phyloP scores from a whole-genome alignment of 2,113 vertebrate species.

The Deroptyus accipitrinus region DNA sequence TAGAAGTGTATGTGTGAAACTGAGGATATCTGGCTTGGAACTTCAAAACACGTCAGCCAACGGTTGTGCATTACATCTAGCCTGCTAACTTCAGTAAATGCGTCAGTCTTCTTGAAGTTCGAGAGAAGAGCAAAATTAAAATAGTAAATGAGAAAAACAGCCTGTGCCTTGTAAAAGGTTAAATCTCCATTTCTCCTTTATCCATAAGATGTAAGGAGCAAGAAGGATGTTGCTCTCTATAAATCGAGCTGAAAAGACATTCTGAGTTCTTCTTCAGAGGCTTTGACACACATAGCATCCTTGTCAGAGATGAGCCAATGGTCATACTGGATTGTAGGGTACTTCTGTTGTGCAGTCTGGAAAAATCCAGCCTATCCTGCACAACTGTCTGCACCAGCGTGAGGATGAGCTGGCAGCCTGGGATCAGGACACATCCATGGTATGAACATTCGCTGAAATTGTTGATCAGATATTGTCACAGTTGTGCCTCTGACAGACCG shows the following conservation, averaged over 20 bases:
- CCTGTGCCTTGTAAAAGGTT: neutral
- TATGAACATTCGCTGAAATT: no score
- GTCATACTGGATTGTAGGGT: neutral
- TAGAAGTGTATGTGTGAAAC: constrained; percentile 6
- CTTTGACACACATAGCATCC: neutral
- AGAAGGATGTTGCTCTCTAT: neutral
- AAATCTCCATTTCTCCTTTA: neutral
- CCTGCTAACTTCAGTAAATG: neutral
- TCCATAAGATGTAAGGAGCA: neutral
- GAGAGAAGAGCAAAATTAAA: neutral
- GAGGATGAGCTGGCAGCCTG: neutral
- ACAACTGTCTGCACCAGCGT: neutral
- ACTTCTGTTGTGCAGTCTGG: neutral
- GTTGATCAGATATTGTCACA: neutral
- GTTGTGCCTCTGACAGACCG: neutral
- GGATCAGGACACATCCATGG: neutral
- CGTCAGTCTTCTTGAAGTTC: neutral
- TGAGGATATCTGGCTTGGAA: neutral
- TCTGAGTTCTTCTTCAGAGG: neutral
- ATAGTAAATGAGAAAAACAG: neutral
- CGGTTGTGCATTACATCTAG: neutral
- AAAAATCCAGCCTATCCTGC: neutral
- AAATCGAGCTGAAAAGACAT: neutral
- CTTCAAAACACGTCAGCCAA: neutral
- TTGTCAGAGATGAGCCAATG: neutral